phyloP scores from a whole-genome alignment of 2,113 vertebrate genomes.

The Pelecanus crispus region DNA sequence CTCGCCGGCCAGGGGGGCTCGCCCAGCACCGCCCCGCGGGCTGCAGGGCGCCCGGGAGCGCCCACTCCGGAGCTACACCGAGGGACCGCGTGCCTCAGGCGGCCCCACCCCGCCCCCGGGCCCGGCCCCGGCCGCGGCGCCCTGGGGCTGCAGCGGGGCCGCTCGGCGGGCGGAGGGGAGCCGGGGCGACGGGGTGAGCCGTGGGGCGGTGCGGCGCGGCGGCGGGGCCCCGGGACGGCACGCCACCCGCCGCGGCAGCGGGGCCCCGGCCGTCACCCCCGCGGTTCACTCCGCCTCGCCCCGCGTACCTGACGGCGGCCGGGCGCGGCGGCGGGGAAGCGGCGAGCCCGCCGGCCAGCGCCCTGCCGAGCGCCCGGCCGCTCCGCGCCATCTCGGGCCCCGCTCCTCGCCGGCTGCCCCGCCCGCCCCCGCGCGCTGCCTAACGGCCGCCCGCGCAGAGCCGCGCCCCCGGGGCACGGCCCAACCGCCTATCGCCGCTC shows the following conservation, averaged over 20 bases:
- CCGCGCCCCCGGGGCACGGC: neutral
- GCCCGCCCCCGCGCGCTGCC: neutral
- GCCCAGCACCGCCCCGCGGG: neutral
- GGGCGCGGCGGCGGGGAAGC: neutral
- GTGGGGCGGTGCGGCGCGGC: neutral
- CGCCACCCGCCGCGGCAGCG: neutral
- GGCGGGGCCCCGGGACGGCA: neutral
- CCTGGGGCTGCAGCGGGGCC: too few species aligned
- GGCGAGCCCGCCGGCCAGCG: neutral
- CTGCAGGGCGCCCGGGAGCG: neutral
- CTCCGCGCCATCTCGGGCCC: slow-evolving; percentile 16
- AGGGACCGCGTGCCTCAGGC: neutral
- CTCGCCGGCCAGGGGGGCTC: neutral
- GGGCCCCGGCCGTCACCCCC: neutral
- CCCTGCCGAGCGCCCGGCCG: neutral
- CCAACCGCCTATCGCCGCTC: neutral
- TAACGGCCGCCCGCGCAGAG: neutral
- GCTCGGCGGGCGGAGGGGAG: neutral
- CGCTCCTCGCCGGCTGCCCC: neutral
- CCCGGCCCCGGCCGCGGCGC: neutral
- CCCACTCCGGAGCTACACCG: neutral
- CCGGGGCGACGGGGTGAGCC: neutral
- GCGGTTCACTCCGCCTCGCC: neutral
- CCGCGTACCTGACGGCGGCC: slow-evolving; percentile 35
- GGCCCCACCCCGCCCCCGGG: neutral